Base-by-base conservation (phyloP, 2,797 vertebrate genomes). In the Coregonus ussuriensis region DNA sequence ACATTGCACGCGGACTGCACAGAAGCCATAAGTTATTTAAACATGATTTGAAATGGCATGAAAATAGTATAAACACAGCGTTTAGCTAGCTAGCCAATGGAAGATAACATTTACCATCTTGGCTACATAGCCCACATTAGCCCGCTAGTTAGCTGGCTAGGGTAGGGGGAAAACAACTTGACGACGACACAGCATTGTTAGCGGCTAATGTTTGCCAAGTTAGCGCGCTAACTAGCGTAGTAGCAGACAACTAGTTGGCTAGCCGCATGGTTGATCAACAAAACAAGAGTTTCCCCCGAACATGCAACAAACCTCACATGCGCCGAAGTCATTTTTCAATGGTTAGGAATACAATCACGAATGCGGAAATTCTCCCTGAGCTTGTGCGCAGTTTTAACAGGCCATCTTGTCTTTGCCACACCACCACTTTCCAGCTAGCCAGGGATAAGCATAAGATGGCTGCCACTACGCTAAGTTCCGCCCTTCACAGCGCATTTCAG, bases 401-500 rank as follows among this genome's bases (percentile, higher is more conserved):
- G 91, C 93, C 93, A 93, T 93, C 91, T 93, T 94, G 92, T 75
- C 92, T 82, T 84, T 89, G 91, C 90, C 91, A 90, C 93, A 89
- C 85, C 90, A 89, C 86, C 91, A 91, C 86, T 51, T 92, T 88
- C 83, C 92, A 91, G 89, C 88, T 93, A 93, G 90, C 89, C 83
- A 82, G 88, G 81, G 90, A 86, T 47, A 47, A 78, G 87, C 85
- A 84, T 94, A 95, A 95, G 91, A 95, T 95, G 95, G 95, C 95
- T 94, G 95, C 94, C 93, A 76, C 78, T 80, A 85, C 31, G 81
- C 79, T 88, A 93, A 93, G 93, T 93, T 94, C 93, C 94, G 94
- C 93, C 93, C 92, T 91, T 87, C 86, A 87, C 74, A 80, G 83
- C 71, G 80, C 79, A 78, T 76, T 74, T 52, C 11, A 25, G 15